A percentile compares a stretch with the other conserved stretches of the same genome.
Conservation (phyloP, 2,888 invertebrate species). For the Dendrolimus houi region DNA sequence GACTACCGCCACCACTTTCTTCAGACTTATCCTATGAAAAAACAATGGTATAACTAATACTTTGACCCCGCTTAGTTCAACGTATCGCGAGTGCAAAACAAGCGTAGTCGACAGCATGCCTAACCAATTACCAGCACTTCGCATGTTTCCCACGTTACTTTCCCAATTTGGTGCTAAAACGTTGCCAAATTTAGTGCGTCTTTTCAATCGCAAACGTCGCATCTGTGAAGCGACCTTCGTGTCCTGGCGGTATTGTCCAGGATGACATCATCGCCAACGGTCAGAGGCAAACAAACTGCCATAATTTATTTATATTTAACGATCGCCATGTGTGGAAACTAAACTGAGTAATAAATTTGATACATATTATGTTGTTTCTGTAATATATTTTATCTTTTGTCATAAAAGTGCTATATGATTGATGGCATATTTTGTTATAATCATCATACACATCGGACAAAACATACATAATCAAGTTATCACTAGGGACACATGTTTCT, state of each 20-base stretch:
- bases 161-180: neutral
- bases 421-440: too few relatives aligned
- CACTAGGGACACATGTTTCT: too few relatives aligned
- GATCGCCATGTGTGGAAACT: constrained; percentile 22
- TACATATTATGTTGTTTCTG: constrained; percentile 4
- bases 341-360: neutral
- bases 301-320: constrained; percentile 21
- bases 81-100: neutral
- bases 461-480: too few relatives aligned
- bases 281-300: constrained; percentile 14
- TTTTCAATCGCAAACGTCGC: neutral
- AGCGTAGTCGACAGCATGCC: neutral
- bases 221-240: constrained; percentile 13
- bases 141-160: neutral
- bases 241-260: constrained; percentile 20
- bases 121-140: neutral
- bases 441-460: too few relatives aligned
- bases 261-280: constrained; percentile 30
- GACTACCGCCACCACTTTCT: too few relatives aligned
- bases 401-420: too few relatives aligned
- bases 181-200: neutral
- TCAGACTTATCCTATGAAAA: too few relatives aligned
- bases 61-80: neutral
- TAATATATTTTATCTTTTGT: constrained; percentile 1
- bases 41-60: too few relatives aligned